Evolutionary conservation across 2,888 invertebrate species (phyloP), one percentile per base, ranked within the genome.

Genomic region (Calliphora vomitoria): DNA sequence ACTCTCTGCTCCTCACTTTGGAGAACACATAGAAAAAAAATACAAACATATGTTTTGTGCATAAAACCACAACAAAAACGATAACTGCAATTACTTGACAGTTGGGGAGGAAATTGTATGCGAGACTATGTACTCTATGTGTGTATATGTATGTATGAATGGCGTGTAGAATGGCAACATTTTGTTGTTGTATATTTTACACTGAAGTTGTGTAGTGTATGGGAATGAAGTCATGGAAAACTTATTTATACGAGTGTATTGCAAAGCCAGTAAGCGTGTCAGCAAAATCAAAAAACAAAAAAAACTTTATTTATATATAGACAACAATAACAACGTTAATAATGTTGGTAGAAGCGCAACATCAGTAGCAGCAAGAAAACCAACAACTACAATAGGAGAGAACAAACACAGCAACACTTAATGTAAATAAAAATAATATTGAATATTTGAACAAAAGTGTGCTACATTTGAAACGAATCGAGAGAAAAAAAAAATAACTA

Each of bases 211-310:
- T 55, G 20, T 55, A 20, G 18, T 85, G 75, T 58, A 82, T 87
- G 87, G 71, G 87, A 87, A 87, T 87, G 82, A 87, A 87, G 87
- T 87, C 87, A 85, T 85, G 85, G 87, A 85, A 87, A 87, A 85
- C 66, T 87, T 85, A 82, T 75, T 62, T 44, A 25, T 18, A 53
- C n/a, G 8, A 68, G 53, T 76, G 53, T 53, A 75, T 64, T 84
- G 87, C 81, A 87, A 87, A 82, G 87, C 79, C 85, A 85, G 85
- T 87, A 79, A 87, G 82, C 87, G 85, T 87, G 87, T 87, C 87
- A 87, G 85, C 87, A 87, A 79, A 82, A 64, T 64, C 47, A 66
- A 31, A 62, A 15, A 62, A 13, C 44, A 55, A 53, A 35, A 76
- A 79, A 53, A 64, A 60, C 13, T 62, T 38, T 18, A 71, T 53